Evolutionary conservation across 1,140 invertebrate species (phyloP), one percentile per base, ranked within the genome.

Genomic region (Eurosta solidaginis): DNA sequence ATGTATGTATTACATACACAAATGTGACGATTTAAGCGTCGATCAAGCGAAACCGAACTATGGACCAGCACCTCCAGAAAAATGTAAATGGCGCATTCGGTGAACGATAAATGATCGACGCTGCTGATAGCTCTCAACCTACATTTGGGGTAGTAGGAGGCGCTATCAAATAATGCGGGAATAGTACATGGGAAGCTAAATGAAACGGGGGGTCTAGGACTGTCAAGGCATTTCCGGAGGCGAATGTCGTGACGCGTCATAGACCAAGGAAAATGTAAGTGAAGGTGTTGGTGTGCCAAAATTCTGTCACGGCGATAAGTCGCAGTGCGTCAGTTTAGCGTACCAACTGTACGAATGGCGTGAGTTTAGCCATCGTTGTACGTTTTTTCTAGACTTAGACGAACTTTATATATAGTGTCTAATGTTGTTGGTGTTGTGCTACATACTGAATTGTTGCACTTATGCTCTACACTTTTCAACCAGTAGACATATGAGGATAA

Each of bases 301-400:
- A 2, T 59, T n/a, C n/a, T 9, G 29, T 47, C 45, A 9, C 20
- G n/a, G 27, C 17, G 27, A 42, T n/a, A 17, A 25, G 14, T 29
- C 7, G 44, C 20, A 44, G 10, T 6, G 42, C n/a, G 29, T 12
- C 25, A 36, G 29, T 29, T 68, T 73, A 42, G 77, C 54, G 77
- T 77, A 42, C 42, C 77, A 78, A 59, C 52, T 52, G 77, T 63
- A 78, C 73, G 77, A 78, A 78, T 75, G 73, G 77, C 77, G 77
- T 45, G n/a, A 10, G 27, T 36, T 1, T 74, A 78, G 77, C 77
- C 77, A 75, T 78, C 49, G 73, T 59, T 54, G 77, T 63, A 75
- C 77, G 44, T 7, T 45, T 17, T 45, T 45, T 45, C 7, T 45
- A 9, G 17, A 45, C 44, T 45, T 45, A 45, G 44, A 45, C 7